Evolutionary conservation across 2,797 vertebrate species (phyloP), one percentile per base, ranked within the genome.

Genomic region (Hemitrygon akajei): DNA sequence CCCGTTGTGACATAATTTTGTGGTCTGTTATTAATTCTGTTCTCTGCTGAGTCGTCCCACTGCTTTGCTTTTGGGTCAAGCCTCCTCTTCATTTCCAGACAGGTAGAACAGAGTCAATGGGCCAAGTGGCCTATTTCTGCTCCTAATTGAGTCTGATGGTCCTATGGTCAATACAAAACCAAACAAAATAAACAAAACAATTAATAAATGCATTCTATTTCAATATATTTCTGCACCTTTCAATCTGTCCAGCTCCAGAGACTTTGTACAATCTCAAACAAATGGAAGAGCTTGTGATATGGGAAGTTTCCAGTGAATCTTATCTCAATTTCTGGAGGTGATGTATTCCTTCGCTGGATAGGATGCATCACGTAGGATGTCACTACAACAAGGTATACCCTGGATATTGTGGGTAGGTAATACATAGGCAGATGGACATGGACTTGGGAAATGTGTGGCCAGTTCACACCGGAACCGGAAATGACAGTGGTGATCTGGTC

Each of bases 321-420:
- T 87, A 89, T 66, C 86, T 89, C 86, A 89, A 27, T 47, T 30
- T 37, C 66, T 91, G 34, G 89, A 91, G 89, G 25, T 69, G 66
- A 37, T 47, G 6, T 91, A 40, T 34, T 71, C 7, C 25, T 91
- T 71, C 37, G 7, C 82, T n/a, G 27, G 0, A 11, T 91, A 91
- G 18, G 20, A 69, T 89, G 58, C 86, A 89, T 12, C 6, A n/a
- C 37, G 87, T 69, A 66, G 18, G 69, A 91, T 69, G n/a, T 37
- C 1, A 66, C 7, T 66, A 84, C 11, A 66, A 69, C 69, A 22
- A 69, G 63, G 34, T 66, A 22, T 69, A 71, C 9, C 34, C 58
- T 71, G 6, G 20, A 22, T 30, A 91, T 18, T 30, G 7, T 71
- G 37, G 7, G 37, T 71, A 40, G 63, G 20, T 37, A 91, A 37